Evolutionary conservation across 2,888 invertebrate species (phyloP).

Genomic region (Drosophila parthenogenetica): DNA sequence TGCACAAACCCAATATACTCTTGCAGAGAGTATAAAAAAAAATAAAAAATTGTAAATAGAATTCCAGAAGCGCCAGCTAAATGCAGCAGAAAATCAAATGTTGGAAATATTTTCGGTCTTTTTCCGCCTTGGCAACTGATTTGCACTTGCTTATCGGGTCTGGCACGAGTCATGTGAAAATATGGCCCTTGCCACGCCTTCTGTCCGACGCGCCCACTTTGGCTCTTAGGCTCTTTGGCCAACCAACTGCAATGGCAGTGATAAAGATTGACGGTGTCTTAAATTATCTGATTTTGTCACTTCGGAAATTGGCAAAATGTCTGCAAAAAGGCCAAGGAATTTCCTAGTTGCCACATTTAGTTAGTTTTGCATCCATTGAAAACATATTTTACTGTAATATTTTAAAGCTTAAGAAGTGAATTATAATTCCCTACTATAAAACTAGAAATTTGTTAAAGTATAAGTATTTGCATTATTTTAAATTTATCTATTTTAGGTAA

Average conservation of each 20-base stretch:
- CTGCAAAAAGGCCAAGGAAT: constrained; percentile 40
- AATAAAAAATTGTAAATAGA: constrained; percentile 20
- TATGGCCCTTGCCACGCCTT: constrained; percentile 63
- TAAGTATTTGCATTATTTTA: constrained; percentile 20
- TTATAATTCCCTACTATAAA: neutral
- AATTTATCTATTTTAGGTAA: constrained; percentile 9
- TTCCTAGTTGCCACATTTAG: constrained; percentile 7
- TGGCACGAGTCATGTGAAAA: constrained; percentile 49
- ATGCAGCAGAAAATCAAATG: constrained; percentile 75
- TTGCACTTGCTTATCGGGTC: constrained; percentile 75
- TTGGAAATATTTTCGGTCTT: constrained; percentile 53
- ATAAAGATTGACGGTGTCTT: constrained; percentile 82
- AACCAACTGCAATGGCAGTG: constrained; percentile 72
- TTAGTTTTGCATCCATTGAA: neutral
- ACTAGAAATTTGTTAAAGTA: constrained; percentile 17
- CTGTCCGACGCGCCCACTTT: constrained; percentile 34
- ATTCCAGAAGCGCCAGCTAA: constrained; percentile 40
- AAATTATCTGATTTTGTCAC: constrained; percentile 84
- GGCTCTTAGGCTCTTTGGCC: constrained; percentile 22
- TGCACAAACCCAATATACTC: too few relatives aligned
- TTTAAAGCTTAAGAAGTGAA: neutral
- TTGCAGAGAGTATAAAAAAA: too few relatives aligned
- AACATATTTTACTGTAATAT: neutral
- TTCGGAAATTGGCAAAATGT: constrained; percentile 83
- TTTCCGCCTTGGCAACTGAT: constrained; percentile 66